Evolutionary conservation across 2,888 invertebrate species (phyloP), one percentile per base, ranked within the genome.

Genomic region (Acanthosepion lycidas): DNA sequence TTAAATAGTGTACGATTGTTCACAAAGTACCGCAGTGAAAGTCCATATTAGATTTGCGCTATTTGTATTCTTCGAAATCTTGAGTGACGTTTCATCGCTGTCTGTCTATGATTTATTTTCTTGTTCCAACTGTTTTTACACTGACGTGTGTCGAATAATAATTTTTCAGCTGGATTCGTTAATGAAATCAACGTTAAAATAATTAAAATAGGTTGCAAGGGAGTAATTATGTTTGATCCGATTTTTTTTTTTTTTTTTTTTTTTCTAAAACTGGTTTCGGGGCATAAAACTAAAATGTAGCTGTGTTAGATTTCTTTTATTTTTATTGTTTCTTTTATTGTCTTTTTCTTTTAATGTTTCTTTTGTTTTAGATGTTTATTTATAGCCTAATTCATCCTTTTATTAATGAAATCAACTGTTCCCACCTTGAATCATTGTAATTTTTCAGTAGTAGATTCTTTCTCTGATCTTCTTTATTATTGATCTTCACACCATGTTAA

Each of bases 221-320:
- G n/a, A 78, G 78, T 33, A 78, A 78, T 78, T 78, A 78, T n/a
- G 78, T 78, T 78, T 78, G 78, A 78, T 33, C 0, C 1, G 33
- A 33, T 1, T 33, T 33, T 78, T 78, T 78, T 78, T 28, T 33
- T 33, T 78, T 78, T 78, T 78, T 28, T 78, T 78, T n/a, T 9
- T 1, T 0, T 78, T n/a, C n/a, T 9, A 78, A 78, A 78, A n/a
- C n/a, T 78, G 78, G 78, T 78, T 78, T n/a, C 33, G 9, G n/a
- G 78, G 78, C 78, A 78, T 78, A n/a, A 78, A 78, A n/a, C 78
- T 78, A 78, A 78, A 78, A 78, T 78, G 78, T 78, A 78, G 78
- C 78, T n/a, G 78, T 78, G n/a, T 78, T 78, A 5, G 15, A 78
- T 78, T 78, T 78, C 78, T 78, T n/a, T 33, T 15, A n/a, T n/a